Percentiles rank a stretch among this genome's conserved stretches.
These are phyloP conservation scores for Thinocorus orbignyianus DNA, from an alignment of 2,113 vertebrate genomes.

Conservation along the genomic window DNA sequence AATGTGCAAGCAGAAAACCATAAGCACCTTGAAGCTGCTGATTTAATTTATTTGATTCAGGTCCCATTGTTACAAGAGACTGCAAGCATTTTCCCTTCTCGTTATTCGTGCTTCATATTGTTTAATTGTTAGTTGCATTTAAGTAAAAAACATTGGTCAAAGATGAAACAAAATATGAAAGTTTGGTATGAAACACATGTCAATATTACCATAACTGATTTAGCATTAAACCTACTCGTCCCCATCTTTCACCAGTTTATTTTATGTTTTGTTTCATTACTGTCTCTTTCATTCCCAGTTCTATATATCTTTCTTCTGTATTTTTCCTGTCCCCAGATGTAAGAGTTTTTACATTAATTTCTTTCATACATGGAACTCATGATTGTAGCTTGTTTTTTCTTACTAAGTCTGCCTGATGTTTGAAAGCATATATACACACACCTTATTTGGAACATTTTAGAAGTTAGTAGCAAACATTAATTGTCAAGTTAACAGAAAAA, in stretches of 20 bases:
- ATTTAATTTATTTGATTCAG: conserved; percentile 3
- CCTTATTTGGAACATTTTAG: not conserved
- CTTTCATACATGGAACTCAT: not conserved
- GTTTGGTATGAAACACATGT: not conserved
- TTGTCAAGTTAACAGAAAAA: not conserved
- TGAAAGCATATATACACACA: not conserved
- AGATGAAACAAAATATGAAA: not conserved
- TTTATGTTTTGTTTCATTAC: not conserved
- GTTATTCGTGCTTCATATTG: not conserved
- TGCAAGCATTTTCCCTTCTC: not conserved
- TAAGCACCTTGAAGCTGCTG: not conserved
- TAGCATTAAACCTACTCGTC: not conserved
- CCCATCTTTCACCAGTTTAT: not conserved
- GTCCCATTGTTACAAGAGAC: not conserved
- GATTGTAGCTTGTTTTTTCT: not conserved
- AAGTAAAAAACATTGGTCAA: not conserved
- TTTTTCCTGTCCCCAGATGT: not conserved
- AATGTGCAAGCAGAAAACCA: not conserved
- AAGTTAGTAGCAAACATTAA: not conserved
- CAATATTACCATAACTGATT: not conserved
- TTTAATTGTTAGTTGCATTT: not conserved
- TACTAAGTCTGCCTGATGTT: not conserved
- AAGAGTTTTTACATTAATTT: not conserved
- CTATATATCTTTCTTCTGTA: not conserved
- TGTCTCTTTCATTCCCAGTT: not conserved